Conservation (phyloP, 2,113 vertebrate genomes). For the Probosciger aterrimus region DNA sequence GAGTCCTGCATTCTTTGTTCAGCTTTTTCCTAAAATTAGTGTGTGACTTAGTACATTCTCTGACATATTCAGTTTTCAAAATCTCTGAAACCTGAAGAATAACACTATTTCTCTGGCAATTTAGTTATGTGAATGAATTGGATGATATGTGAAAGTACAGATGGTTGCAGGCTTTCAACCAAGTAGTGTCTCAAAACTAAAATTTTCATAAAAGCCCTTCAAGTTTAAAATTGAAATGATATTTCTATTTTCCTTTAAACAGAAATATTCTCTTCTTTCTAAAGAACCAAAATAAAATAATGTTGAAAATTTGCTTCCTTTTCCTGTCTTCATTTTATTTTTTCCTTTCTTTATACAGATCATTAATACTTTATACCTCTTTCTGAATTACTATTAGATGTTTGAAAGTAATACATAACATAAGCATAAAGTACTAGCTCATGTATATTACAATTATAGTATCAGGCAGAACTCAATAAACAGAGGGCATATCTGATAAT, state of each 20-base stretch:
- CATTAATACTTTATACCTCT: slow-evolving; percentile 29
- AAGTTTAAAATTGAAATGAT: neutral
- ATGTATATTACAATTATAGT: slow-evolving; percentile 37
- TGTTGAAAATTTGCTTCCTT: neutral
- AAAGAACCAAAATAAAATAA: neutral
- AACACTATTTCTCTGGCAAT: neutral
- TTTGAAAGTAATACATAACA: slow-evolving; percentile 22
- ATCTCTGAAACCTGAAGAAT: neutral
- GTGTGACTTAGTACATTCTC: neutral
- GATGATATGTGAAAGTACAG: neutral
- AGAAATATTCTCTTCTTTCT: neutral
- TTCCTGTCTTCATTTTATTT: slow-evolving; percentile 10
- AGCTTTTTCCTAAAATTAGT: neutral
- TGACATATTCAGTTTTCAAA: neutral
- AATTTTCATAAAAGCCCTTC: neutral
- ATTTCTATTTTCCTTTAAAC: neutral
- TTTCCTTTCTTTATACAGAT: neutral
- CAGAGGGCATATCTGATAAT: slow-evolving; percentile 35
- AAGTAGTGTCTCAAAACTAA: neutral
- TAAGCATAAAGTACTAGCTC: slow-evolving; percentile 43
- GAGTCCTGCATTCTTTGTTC: neutral
- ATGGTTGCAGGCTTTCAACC: neutral
- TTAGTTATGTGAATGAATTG: neutral
- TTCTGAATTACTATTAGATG: slow-evolving; percentile 26
- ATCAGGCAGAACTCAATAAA: slow-evolving; percentile 51